Conservation (phyloP, 1,140 invertebrate genomes). For the Stratiolaelaps scimitus region DNA sequence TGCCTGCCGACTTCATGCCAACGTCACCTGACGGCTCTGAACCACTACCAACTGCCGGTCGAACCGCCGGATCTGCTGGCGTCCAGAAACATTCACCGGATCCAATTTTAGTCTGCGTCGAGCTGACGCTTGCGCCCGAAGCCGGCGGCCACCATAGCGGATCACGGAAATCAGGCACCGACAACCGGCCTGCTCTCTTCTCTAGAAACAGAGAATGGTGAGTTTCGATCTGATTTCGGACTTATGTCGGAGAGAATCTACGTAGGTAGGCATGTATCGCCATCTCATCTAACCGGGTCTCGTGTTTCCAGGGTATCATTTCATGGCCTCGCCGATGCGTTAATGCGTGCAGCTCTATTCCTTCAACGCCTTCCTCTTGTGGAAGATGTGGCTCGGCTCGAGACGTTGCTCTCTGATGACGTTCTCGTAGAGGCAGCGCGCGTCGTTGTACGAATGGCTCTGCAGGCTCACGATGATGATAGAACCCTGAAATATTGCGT, state of each 20-base stretch:
- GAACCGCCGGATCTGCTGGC: not conserved
- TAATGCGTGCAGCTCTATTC: slow-evolving; percentile 5
- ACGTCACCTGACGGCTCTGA: too few relatives aligned
- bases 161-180: not conserved
- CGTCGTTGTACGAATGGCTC: not conserved
- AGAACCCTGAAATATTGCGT: slow-evolving; percentile 6
- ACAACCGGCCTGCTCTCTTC: not conserved
- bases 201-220: slow-evolving; percentile 12
- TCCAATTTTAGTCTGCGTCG: not conserved
- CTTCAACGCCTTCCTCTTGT: not conserved
- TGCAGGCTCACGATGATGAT: slow-evolving; percentile 13
- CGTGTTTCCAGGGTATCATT: not conserved
- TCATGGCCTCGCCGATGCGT: not conserved
- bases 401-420: slow-evolving; percentile 2
- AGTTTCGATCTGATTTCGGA: not conserved
- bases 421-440: not conserved
- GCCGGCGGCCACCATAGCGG: not conserved
- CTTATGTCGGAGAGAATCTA: not conserved
- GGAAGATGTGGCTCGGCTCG: not conserved
- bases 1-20: slow-evolving; percentile 1
- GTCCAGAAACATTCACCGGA: not conserved
- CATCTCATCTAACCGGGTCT: not conserved
- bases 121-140: not conserved
- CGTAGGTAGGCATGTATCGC: not conserved
- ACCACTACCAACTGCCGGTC: not conserved